Conservation (phyloP, 2,113 vertebrate genomes). For the Halichoeres trimaculatus region DNA sequence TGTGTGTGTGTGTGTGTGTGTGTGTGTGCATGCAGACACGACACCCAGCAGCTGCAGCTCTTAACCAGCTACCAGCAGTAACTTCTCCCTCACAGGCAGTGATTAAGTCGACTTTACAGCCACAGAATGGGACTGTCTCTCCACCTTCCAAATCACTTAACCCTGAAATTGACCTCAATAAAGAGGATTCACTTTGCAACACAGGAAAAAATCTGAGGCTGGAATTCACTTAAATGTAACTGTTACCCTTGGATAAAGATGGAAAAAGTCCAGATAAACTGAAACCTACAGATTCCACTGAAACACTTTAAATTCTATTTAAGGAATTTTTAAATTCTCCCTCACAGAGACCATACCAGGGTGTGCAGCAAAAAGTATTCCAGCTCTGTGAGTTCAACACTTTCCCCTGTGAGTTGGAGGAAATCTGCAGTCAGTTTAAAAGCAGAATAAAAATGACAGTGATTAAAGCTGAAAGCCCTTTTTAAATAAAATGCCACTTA, state of each 20-base stretch:
- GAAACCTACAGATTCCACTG: too few relatives aligned
- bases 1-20: background rate
- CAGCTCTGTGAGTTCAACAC: background rate
- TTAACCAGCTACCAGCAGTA: background rate
- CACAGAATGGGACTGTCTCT: background rate
- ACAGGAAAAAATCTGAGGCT: background rate
- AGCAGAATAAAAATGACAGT: background rate
- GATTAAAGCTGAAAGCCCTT: background rate
- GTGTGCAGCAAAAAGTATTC: too few relatives aligned
- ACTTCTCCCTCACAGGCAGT: background rate
- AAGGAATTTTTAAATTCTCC: too few relatives aligned
- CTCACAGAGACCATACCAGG: too few relatives aligned
- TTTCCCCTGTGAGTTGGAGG: background rate
- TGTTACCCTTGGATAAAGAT: too few relatives aligned
- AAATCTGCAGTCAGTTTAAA: background rate
- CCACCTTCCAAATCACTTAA: background rate
- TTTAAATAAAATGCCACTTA: slow-evolving; percentile 6
- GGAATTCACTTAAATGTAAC: too few relatives aligned
- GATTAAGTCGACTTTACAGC: slow-evolving; percentile 1
- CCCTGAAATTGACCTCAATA: background rate
- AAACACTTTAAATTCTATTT: too few relatives aligned
- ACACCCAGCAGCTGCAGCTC: slow-evolving; percentile 6
- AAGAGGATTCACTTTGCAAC: background rate
- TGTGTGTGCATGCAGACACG: background rate
- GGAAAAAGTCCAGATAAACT: too few relatives aligned